Conservation (phyloP, 2,888 invertebrate species). For the Exocentrus adspersus region DNA sequence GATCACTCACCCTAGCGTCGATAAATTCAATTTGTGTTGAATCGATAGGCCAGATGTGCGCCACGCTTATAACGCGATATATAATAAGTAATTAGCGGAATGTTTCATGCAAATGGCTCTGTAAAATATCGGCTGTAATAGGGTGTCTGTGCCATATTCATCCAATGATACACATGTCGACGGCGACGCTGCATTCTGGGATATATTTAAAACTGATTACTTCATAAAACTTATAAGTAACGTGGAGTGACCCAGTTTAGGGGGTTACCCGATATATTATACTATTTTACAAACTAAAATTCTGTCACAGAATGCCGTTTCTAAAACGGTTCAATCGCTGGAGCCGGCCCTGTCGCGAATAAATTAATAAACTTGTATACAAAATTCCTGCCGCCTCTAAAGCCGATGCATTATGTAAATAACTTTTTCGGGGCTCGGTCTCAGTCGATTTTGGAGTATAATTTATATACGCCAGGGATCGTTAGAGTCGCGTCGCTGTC, state of each 20-base stretch:
- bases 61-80: not conserved
- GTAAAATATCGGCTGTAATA: not conserved
- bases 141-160: not conserved
- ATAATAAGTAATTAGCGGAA: conserved; percentile 1
- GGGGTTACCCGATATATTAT: too few relatives aligned
- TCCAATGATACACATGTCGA: not conserved
- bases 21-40: not conserved
- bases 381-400: not conserved
- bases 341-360: not conserved
- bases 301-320: too few relatives aligned
- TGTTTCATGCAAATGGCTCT: not conserved
- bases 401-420: not conserved
- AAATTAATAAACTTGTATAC: not conserved
- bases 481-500: not conserved
- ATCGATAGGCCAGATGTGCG: not conserved
- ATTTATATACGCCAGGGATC: not conserved
- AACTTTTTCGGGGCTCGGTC: not conserved
- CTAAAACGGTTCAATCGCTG: not conserved
- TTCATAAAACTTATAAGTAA: too few relatives aligned
- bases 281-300: too few relatives aligned
- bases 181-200: too few relatives aligned
- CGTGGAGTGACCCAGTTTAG: too few relatives aligned
- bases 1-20: not conserved
- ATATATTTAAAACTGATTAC: too few relatives aligned
- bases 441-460: not conserved